Base-by-base conservation (phyloP, 2,888 invertebrate genomes). In the Thereva unica region DNA sequence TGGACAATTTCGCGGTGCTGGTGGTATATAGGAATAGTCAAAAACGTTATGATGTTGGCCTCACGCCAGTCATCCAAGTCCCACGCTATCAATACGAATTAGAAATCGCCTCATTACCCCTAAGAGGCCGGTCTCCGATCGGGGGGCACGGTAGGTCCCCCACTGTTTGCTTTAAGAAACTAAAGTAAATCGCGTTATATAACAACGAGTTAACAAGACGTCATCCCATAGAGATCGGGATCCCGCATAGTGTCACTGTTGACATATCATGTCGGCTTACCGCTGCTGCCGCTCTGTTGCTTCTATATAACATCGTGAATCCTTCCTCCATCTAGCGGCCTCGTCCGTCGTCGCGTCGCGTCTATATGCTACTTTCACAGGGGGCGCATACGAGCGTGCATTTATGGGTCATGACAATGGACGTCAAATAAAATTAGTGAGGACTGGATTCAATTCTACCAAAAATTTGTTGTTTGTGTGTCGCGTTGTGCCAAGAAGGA, bases 401-500 rank as follows among this genome's bases (percentile, higher is more conserved):
- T 59, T 23, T 59, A 59, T 59, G 59, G 40, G 38, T 59, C 59
- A 37, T 63, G 63, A 67, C 63, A 67, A 67, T 67, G 54, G 56
- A 47, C 55, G 67, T 67, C 67, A 67, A 55, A 55, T 63, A 55
- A 67, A 67, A 67, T 67, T 67, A 67, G 63, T 63, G 41, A 67
- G 40, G 67, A 63, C 42, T 63, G 59, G 49, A 59, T 59, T 59
- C 59, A 59, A 40, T 38, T 49, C 10, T 38, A 47, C 37, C 10
- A 10, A 49, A 10, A 49, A 45, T 6, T 35, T 34, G 59, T 34
- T 47, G 49, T 47, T 47, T 10, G 59, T 59, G 35, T 47, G 59
- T 59, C 59, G 23, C 47, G 59, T 47, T 47, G 40, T 59, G 59
- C 12, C 38, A 57, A 45, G 57, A 57, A 34, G n/a, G 44, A 44